Evolutionary conservation across 2,113 vertebrate genomes (phyloP).

Genomic region (Pomatostomus ruficeps): DNA sequence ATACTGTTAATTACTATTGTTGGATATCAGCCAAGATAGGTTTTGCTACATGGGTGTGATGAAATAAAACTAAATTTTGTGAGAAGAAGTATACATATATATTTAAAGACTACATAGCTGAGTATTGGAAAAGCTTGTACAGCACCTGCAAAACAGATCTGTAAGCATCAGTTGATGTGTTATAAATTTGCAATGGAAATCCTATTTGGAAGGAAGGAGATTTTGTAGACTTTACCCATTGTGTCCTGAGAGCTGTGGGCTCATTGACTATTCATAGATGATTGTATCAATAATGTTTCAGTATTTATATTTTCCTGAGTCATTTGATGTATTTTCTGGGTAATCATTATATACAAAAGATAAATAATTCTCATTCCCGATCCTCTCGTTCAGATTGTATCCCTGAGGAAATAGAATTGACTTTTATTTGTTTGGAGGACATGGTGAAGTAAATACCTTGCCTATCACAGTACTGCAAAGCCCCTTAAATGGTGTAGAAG

Average conservation of each 20-base stretch:
- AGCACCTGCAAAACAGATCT: neutral
- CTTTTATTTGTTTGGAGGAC: neutral
- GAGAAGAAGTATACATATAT: neutral
- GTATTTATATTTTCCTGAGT: neutral
- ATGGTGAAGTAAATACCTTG: neutral
- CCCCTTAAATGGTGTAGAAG: neutral
- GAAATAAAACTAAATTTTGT: neutral
- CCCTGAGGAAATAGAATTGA: neutral
- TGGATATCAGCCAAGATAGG: neutral
- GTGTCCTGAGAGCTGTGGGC: neutral
- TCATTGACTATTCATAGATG: slow-evolving; percentile 1
- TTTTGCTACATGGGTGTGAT: neutral
- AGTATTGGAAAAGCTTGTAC: neutral
- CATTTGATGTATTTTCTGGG: neutral
- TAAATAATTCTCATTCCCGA: neutral
- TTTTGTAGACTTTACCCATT: neutral
- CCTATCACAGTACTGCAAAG: neutral
- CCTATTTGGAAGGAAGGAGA: neutral
- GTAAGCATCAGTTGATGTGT: neutral
- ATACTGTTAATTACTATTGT: neutral
- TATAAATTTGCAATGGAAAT: neutral
- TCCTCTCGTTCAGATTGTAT: neutral
- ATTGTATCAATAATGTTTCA: neutral
- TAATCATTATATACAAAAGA: neutral
- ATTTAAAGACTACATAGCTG: neutral